A percentile compares a stretch with the other conserved stretches of the same genome.
phyloP scores from a whole-genome alignment of 2,797 vertebrate species.

The Vireo griseus region DNA sequence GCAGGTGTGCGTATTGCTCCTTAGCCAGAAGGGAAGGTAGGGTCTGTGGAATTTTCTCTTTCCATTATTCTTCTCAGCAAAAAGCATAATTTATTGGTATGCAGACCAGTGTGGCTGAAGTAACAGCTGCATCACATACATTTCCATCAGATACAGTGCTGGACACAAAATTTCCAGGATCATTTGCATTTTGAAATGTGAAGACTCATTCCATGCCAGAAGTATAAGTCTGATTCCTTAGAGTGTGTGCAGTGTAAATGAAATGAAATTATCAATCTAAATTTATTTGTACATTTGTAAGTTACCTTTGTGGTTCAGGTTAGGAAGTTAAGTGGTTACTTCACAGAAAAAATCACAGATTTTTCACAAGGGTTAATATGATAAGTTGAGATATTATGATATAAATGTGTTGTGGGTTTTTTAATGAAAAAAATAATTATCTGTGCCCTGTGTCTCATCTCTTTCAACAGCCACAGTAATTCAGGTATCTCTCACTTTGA shows the following conservation, averaged over 20 bases:
- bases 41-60: neutral
- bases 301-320: neutral
- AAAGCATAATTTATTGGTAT: neutral
- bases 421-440: neutral
- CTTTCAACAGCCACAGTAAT: neutral
- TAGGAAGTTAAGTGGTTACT: neutral
- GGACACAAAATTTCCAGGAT: neutral
- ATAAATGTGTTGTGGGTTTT: accelerated
- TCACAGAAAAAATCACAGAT: neutral
- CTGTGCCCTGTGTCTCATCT: neutral
- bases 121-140: neutral
- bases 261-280: neutral
- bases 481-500: neutral
- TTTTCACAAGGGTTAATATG: neutral
- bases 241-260: neutral
- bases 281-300: neutral
- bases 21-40: neutral
- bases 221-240: neutral
- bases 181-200: neutral
- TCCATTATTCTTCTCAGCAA: neutral
- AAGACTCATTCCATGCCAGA: neutral
- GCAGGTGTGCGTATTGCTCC: neutral
- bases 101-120: neutral
- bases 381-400: neutral
- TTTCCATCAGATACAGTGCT: neutral